phyloP scores from a whole-genome alignment of 1,140 invertebrate genomes.

The Oncopodura yosiiana region DNA sequence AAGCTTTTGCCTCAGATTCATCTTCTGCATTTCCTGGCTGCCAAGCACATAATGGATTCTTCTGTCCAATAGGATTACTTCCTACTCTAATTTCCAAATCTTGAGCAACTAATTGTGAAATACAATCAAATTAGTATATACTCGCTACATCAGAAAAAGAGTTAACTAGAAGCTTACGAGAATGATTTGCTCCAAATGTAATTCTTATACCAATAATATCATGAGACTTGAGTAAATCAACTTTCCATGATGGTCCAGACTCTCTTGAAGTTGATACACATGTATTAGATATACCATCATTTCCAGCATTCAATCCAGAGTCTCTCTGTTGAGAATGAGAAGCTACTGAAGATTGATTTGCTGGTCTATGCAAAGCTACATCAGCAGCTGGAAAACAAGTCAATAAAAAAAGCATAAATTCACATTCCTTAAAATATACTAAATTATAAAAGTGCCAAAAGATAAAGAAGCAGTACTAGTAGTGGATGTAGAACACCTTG shows the following conservation, averaged over 20 bases:
- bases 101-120: no score
- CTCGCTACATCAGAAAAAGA: constrained; percentile 18
- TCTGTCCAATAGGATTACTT: constrained; percentile 66
- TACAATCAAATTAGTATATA: constrained; percentile 67
- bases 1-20: constrained; percentile 27
- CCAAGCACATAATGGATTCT: constrained; percentile 84
- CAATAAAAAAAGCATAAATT: not conserved
- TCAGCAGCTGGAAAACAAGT: constrained; percentile 12
- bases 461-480: not conserved
- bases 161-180: constrained; percentile 2
- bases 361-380: constrained; percentile 16
- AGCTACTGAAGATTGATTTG: constrained; percentile 15
- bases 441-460: not conserved
- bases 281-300: constrained; percentile 16
- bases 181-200: not conserved
- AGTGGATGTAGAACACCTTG: not conserved
- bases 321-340: not conserved
- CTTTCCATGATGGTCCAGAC: constrained; percentile 82
- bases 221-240: constrained; percentile 71
- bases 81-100: constrained; percentile 83
- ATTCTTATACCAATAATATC: constrained; percentile 67
- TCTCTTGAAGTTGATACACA: constrained; percentile 83
- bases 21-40: constrained; percentile 61
- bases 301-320: not conserved
- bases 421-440: not conserved